phyloP scores from a whole-genome alignment of 1,140 invertebrate genomes.

The Apolygus lucorum region DNA sequence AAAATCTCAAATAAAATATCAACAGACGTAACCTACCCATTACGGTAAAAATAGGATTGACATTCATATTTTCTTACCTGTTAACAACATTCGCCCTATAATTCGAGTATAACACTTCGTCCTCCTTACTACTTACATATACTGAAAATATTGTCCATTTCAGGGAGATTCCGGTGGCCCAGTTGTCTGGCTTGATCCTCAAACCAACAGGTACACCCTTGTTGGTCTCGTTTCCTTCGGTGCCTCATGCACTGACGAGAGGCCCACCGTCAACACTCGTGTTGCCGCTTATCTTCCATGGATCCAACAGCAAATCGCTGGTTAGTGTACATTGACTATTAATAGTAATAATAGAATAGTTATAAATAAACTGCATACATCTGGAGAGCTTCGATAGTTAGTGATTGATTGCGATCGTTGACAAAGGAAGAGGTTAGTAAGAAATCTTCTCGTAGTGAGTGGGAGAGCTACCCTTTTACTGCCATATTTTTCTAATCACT shows the following conservation, averaged over 20 bases:
- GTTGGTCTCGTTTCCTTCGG: slow-evolving; percentile 50
- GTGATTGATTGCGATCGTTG: too few relatives aligned
- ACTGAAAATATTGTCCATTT: slow-evolving; percentile 21
- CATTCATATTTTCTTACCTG: not conserved
- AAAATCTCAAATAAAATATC: not conserved
- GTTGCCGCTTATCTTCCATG: slow-evolving; percentile 45
- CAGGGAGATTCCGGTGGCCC: slow-evolving; percentile 64
- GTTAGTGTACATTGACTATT: not conserved
- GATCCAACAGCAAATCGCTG: slow-evolving; percentile 39
- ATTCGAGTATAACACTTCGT: not conserved
- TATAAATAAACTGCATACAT: too few relatives aligned
- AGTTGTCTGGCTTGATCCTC: slow-evolving; percentile 46
- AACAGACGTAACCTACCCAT: too few relatives aligned
- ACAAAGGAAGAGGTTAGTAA: too few relatives aligned
- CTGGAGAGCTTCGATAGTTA: too few relatives aligned
- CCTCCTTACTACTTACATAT: not conserved
- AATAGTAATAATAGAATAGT: too few relatives aligned
- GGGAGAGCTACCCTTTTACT: too few relatives aligned
- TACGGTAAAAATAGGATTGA: not conserved
- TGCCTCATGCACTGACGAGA: slow-evolving; percentile 40
- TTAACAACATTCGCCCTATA: not conserved
- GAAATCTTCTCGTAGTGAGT: too few relatives aligned
- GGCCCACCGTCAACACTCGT: slow-evolving; percentile 45
- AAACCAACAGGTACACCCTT: slow-evolving; percentile 40
- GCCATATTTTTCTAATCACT: too few relatives aligned